phyloP scores from a whole-genome alignment of 1,140 invertebrate species.

The Lanistes nyassanus region DNA sequence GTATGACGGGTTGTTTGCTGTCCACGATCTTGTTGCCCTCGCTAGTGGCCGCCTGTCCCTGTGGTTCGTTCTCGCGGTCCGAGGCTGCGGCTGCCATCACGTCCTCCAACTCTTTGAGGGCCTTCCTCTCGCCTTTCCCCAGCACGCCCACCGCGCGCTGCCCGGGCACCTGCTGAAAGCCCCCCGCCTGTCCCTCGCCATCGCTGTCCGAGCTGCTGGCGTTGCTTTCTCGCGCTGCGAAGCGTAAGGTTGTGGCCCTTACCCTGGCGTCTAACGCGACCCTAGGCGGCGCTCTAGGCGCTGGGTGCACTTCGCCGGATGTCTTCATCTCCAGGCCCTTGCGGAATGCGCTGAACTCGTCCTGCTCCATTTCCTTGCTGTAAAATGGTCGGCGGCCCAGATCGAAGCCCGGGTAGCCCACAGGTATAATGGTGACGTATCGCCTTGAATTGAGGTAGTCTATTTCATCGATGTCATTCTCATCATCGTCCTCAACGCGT shows the following conservation, averaged over 20 bases:
- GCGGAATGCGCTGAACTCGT: conserved; percentile 26
- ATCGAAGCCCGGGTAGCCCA: conserved; percentile 32
- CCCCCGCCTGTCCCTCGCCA: too few relatives aligned
- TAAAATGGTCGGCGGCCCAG: conserved; percentile 22
- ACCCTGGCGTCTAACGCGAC: neutral
- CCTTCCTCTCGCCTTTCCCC: conserved; percentile 50
- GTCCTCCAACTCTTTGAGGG: conserved; percentile 60
- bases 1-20: conserved; percentile 2
- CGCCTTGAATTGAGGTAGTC: conserved; percentile 18
- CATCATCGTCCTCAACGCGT: neutral
- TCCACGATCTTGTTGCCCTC: neutral
- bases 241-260: neutral
- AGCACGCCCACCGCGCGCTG: neutral
- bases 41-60: neutral
- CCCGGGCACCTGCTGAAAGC: neutral
- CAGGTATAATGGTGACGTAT: conserved; percentile 41
- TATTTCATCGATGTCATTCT: neutral
- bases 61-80: conserved; percentile 25
- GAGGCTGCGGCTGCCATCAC: conserved; percentile 54
- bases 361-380: conserved; percentile 27
- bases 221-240: neutral
- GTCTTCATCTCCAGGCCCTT: conserved; percentile 8
- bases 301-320: neutral
- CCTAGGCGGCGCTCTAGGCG: neutral
- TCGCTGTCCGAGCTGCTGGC: conserved; percentile 17